Evolutionary conservation across 2,113 vertebrate genomes (phyloP).

Genomic region (Cyprinodon tularosa): DNA sequence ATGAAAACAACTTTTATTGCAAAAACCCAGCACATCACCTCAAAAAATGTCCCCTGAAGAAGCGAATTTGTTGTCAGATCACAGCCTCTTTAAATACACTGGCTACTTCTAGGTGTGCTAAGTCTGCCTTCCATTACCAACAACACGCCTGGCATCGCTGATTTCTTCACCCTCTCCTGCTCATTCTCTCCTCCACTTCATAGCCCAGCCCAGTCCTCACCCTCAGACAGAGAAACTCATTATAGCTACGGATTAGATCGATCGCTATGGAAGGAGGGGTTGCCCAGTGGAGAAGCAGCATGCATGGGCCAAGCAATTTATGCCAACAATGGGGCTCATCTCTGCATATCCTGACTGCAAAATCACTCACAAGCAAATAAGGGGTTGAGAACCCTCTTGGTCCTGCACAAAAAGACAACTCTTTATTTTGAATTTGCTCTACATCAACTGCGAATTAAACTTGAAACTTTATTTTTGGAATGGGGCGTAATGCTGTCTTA

Average conservation of each 20-base stretch:
- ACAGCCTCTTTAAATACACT: constrained; percentile 1
- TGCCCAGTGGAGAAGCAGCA: constrained; percentile 63
- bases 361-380: constrained; percentile 47
- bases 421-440: constrained; percentile 15
- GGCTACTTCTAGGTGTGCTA: background rate
- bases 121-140: constrained; percentile 13
- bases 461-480: background rate
- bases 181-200: constrained; percentile 45
- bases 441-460: background rate
- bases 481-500: background rate
- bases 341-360: constrained; percentile 58
- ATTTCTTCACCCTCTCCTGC: constrained; percentile 37
- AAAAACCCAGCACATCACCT: background rate
- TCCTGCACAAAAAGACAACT: constrained; percentile 2
- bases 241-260: constrained; percentile 76
- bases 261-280: constrained; percentile 58
- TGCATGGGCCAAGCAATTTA: constrained; percentile 74
- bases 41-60: background rate
- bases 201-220: constrained; percentile 40
- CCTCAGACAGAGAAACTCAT: constrained; percentile 75
- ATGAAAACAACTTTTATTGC: background rate
- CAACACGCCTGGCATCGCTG: constrained; percentile 18
- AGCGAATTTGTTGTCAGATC: constrained; percentile 15
- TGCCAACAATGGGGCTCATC: constrained; percentile 74
- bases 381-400: constrained; percentile 13